Evolutionary conservation across 2,888 invertebrate species (phyloP).

Genomic region (Eueremaeus valkanovi): DNA sequence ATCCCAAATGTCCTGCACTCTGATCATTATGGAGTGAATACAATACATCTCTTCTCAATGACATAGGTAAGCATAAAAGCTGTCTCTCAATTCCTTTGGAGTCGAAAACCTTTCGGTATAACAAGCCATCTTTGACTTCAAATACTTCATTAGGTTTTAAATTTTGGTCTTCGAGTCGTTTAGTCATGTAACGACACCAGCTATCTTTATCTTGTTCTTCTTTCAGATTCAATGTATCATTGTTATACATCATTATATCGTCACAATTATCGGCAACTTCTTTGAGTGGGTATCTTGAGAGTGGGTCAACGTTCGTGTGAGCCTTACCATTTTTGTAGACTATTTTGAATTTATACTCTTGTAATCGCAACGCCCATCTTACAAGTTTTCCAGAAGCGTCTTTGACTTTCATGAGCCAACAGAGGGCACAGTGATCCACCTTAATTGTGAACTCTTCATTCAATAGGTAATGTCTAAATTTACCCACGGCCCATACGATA

Average conservation of each 20-base stretch:
- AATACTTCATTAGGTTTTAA: background rate
- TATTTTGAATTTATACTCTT: background rate
- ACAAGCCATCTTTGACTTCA: background rate
- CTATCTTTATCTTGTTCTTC: background rate
- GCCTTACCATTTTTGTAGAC: background rate
- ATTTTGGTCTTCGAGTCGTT: background rate
- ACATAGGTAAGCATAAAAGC: background rate
- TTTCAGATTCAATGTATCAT: background rate
- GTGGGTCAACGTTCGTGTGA: background rate
- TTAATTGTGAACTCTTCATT: constrained; percentile 50
- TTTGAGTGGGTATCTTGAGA: background rate
- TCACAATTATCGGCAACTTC: background rate
- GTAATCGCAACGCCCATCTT: background rate
- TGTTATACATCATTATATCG: background rate
- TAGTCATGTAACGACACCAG: background rate
- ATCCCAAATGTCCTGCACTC: background rate
- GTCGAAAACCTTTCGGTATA: background rate
- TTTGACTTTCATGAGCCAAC: constrained; percentile 51
- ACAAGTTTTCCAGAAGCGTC: background rate
- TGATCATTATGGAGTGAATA: background rate
- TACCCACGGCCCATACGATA: constrained; percentile 51
- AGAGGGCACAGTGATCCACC: constrained; percentile 56
- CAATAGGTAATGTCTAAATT: constrained; percentile 54
- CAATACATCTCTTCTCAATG: background rate
- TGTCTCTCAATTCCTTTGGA: background rate